Conservation (phyloP, 2,797 vertebrate genomes). For the Huso huso region DNA sequence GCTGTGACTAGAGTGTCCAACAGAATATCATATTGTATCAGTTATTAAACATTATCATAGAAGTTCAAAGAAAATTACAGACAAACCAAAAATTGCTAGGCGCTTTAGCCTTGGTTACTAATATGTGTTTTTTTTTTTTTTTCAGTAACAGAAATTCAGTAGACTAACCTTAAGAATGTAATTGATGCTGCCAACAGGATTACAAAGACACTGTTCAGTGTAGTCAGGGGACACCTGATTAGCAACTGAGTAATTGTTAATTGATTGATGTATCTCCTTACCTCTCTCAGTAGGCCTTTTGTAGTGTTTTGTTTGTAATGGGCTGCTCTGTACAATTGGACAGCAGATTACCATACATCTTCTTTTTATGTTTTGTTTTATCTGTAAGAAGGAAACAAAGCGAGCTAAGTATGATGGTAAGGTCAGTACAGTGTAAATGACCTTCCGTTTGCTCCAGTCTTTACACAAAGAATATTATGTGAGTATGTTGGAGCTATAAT, state of each 20-base stretch:
- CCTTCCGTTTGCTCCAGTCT: constrained; percentile 18
- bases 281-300: constrained; percentile 52
- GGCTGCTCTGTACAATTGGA: constrained; percentile 37
- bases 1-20: too few relatives aligned
- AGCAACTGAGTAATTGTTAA: constrained; percentile 74
- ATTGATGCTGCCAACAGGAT: constrained; percentile 69
- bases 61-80: too few relatives aligned
- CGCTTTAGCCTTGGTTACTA: constrained; percentile 49
- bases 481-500: too few relatives aligned
- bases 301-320: constrained; percentile 50
- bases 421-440: constrained; percentile 30
- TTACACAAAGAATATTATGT: constrained; percentile 16
- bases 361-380: constrained; percentile 37
- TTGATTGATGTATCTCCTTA: constrained; percentile 68
- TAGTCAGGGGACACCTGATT: constrained; percentile 66
- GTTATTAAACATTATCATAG: too few relatives aligned
- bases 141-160: constrained; percentile 60
- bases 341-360: constrained; percentile 56
- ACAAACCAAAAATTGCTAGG: constrained; percentile 4
- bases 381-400: constrained; percentile 42
- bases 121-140: constrained; percentile 41
- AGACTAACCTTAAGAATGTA: constrained; percentile 78
- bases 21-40: too few relatives aligned
- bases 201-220: constrained; percentile 47
- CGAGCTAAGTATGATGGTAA: constrained; percentile 30